phyloP scores from a whole-genome alignment of 1,140 invertebrate genomes.

The Formica exsecta region DNA sequence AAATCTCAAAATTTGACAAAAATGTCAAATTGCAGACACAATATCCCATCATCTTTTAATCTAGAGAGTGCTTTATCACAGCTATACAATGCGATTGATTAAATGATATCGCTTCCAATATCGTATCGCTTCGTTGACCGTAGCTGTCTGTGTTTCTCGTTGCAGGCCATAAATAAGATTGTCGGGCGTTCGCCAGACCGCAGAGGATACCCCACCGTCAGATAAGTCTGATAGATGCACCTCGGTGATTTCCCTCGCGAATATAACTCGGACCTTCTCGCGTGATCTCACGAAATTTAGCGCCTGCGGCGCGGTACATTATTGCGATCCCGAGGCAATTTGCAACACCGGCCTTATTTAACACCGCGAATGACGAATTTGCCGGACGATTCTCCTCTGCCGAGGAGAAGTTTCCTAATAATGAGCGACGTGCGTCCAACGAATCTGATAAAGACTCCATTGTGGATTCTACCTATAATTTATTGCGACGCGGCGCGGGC shows the following conservation, averaged over 20 bases:
- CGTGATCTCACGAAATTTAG: slow-evolving; percentile 72
- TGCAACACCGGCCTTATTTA: slow-evolving; percentile 46
- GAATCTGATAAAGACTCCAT: slow-evolving; percentile 59
- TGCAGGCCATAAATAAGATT: slow-evolving; percentile 63
- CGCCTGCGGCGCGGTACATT: slow-evolving; percentile 26
- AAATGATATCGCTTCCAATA: slow-evolving; percentile 63
- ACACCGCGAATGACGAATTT: slow-evolving; percentile 37
- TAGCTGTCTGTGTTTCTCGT: slow-evolving; percentile 58
- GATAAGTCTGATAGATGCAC: slow-evolving; percentile 76
- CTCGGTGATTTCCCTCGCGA: slow-evolving; percentile 63
- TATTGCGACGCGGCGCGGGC: slow-evolving; percentile 28
- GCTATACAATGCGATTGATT: slow-evolving; percentile 56
- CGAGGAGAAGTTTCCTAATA: slow-evolving; percentile 45
- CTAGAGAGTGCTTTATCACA: slow-evolving; percentile 24
- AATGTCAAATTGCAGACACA: background rate
- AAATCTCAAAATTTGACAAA: background rate
- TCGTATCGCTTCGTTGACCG: slow-evolving; percentile 69
- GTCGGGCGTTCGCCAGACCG: slow-evolving; percentile 8
- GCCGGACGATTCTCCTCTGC: background rate
- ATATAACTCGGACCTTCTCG: slow-evolving; percentile 67
- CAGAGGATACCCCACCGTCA: slow-evolving; percentile 40
- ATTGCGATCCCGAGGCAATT: slow-evolving; percentile 49
- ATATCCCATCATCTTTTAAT: slow-evolving; percentile 5
- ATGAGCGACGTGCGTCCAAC: slow-evolving; percentile 35
- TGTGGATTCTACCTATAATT: slow-evolving; percentile 42